Conservation (phyloP, 2,797 vertebrate species). For the Tangara arthus region DNA sequence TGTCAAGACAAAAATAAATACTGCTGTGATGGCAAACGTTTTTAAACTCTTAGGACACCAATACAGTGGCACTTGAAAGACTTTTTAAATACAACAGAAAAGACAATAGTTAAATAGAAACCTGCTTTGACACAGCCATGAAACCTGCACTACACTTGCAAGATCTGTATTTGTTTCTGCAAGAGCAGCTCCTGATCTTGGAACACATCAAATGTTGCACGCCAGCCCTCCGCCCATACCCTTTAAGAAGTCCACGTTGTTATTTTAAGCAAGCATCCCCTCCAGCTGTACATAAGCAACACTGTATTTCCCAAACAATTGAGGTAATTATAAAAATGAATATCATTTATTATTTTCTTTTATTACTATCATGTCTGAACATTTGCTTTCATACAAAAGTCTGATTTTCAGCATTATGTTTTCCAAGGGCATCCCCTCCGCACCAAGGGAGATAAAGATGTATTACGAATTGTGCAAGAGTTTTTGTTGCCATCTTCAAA, state of each 20-base stretch:
- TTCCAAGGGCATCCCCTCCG: constrained; percentile 36
- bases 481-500: constrained; percentile 59
- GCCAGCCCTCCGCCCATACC: neutral
- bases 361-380: constrained; percentile 68
- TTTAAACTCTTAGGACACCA: constrained; percentile 7
- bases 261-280: neutral
- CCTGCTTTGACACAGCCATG: neutral
- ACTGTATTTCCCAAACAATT: constrained; percentile 64
- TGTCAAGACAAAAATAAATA: constrained; percentile 60
- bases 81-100: constrained; percentile 40
- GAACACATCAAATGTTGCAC: neutral
- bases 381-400: constrained; percentile 70
- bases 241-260: neutral
- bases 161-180: neutral
- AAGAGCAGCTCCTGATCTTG: neutral
- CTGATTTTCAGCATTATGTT: constrained; percentile 49
- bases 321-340: constrained; percentile 76
- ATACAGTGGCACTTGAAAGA: constrained; percentile 45
- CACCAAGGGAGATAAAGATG: neutral
- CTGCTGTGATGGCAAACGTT: constrained; percentile 21
- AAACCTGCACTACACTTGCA: neutral
- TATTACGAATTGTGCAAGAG: constrained; percentile 43
- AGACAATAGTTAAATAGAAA: constrained; percentile 34
- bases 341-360: constrained; percentile 76
- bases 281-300: constrained; percentile 6